Percentiles rank a stretch among this genome's conserved stretches.
Evolutionary conservation across 2,888 invertebrate genomes (phyloP).

Genomic region (Mechanitis messenoides): DNA sequence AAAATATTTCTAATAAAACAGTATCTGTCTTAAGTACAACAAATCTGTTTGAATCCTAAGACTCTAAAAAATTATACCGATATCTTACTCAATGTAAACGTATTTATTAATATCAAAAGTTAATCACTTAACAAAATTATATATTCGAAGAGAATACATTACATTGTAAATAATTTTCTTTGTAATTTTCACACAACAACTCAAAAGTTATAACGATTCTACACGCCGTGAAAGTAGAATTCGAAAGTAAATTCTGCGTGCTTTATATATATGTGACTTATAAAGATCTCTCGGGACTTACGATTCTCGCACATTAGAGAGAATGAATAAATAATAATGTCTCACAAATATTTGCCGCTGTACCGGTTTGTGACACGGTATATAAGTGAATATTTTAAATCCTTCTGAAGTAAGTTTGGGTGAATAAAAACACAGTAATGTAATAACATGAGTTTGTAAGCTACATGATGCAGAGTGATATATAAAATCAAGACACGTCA

Average conservation of each 20-base stretch:
- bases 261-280: slow-evolving; percentile 47
- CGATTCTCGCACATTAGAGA: slow-evolving; percentile 32
- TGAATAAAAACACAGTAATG: not conserved
- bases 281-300: slow-evolving; percentile 28
- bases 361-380: not conserved
- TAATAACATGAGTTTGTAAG: slow-evolving; percentile 9
- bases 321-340: slow-evolving; percentile 44
- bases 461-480: slow-evolving; percentile 9
- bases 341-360: slow-evolving; percentile 2
- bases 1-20: no score
- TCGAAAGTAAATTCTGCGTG: slow-evolving; percentile 34
- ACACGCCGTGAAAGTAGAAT: slow-evolving; percentile 4
- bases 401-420: no score
- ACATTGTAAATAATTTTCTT: slow-evolving; percentile 6
- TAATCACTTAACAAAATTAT: not conserved
- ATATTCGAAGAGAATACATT: slow-evolving; percentile 1
- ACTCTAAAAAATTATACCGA: no score
- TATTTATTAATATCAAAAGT: not conserved
- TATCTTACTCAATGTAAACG: not conserved
- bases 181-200: slow-evolving; percentile 9
- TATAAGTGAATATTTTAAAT: not conserved
- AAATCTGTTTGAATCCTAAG: no score
- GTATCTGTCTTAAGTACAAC: no score
- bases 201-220: slow-evolving; percentile 8
- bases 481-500: slow-evolving; percentile 45